Evolutionary conservation across 2,113 vertebrate genomes (phyloP).

Genomic region (Apaloderma vittatum): DNA sequence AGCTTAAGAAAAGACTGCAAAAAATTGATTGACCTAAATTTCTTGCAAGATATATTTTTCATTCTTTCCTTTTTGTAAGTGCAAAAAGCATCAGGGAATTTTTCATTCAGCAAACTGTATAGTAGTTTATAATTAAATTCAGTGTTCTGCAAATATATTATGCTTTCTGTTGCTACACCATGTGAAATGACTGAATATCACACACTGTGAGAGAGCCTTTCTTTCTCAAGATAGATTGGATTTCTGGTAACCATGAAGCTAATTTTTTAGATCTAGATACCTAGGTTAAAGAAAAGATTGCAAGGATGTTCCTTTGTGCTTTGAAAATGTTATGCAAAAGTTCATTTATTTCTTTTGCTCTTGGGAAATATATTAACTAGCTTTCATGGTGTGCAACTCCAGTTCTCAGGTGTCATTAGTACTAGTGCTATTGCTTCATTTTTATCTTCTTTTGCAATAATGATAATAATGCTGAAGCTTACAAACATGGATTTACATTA

Average conservation of each 20-base stretch:
- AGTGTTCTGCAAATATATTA: constrained; percentile 4
- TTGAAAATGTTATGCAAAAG: neutral
- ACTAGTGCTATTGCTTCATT: neutral
- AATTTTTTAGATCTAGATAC: neutral
- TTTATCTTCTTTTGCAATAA: constrained; percentile 36
- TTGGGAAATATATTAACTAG: neutral
- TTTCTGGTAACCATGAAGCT: neutral
- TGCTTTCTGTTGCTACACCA: neutral
- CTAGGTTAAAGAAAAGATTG: neutral
- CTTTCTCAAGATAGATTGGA: neutral
- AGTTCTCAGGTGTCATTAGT: constrained; percentile 21
- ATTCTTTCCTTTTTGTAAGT: neutral
- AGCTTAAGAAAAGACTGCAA: constrained; percentile 20
- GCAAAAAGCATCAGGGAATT: neutral
- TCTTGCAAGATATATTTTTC: constrained; percentile 5
- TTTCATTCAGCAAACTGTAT: neutral
- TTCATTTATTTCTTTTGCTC: neutral
- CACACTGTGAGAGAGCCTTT: neutral
- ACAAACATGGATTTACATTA: constrained; percentile 51
- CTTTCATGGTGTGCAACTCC: neutral
- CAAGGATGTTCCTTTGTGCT: neutral
- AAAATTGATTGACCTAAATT: constrained; percentile 54
- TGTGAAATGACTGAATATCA: neutral
- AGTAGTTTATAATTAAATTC: constrained; percentile 38
- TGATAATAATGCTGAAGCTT: constrained; percentile 36